phyloP scores from a whole-genome alignment of 2,797 vertebrate genomes.

The Tamandua tetradactyla region DNA sequence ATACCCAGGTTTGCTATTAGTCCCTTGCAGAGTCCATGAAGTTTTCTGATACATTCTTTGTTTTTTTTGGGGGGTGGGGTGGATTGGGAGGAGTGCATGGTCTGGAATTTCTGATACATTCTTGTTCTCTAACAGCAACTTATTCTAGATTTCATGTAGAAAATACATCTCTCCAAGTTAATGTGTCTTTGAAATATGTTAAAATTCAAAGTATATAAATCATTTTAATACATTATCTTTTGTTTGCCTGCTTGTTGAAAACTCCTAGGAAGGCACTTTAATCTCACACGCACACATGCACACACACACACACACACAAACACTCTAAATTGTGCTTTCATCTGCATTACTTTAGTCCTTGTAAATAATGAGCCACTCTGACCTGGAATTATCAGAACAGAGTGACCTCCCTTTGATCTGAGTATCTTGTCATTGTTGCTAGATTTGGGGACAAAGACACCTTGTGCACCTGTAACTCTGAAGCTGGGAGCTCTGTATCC shows the following conservation, averaged over 20 bases:
- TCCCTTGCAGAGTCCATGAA: neutral
- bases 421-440: neutral
- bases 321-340: neutral
- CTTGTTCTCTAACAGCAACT: conserved; percentile 3
- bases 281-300: neutral
- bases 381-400: neutral
- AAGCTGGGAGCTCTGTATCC: neutral
- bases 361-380: neutral
- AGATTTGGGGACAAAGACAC: neutral
- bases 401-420: neutral
- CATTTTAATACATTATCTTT: neutral
- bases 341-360: neutral
- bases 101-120: neutral
- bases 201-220: conserved; percentile 25
- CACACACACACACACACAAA: too few species aligned
- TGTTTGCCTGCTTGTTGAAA: neutral
- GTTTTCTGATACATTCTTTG: neutral
- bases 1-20: neutral
- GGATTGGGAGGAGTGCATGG: too few species aligned
- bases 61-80: too few species aligned
- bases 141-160: neutral
- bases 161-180: neutral
- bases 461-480: neutral
- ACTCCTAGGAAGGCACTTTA: conserved; percentile 2
- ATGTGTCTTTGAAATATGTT: conserved; percentile 9